Evolutionary conservation across 2,888 invertebrate genomes (phyloP), one percentile per base, ranked within the genome.

Genomic region (Criorhina ranunculi): DNA sequence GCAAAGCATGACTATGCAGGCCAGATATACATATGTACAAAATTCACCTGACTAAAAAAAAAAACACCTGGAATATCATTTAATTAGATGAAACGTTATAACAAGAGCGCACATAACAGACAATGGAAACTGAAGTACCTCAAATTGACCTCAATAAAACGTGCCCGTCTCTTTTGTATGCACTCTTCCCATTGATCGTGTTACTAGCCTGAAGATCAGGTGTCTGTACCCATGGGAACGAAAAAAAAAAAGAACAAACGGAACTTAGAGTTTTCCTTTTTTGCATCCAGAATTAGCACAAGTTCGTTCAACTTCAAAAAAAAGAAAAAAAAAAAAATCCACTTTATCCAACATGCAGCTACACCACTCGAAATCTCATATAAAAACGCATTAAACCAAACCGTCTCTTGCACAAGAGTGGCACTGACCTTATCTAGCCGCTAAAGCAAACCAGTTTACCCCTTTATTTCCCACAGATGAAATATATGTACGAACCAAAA

Each of bases 101-200:
- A 29, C 70, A 42, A 59, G 53, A 31, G 59, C 66, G 33, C 57
- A 64, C 64, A 40, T 46, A 44, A 17, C 37, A 67, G 53, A 82
- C 82, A 77, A 78, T 78, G 73, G 31, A 62, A 83, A 57, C 49
- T 31, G n/a, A 69, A 69, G 62, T 19, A 69, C 83, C 42, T 67
- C 83, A 11, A 69, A 64, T 78, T 83, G 83, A 83, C 83, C 83
- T 57, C 83, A 83, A 78, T 83, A 83, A 78, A 83, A 55, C 37
- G 42, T 24, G 24, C 24, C 24, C 40, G 17, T 69, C 42, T 51
- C 9, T 42, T 19, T 46, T 12, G 8, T 24, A 49, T 40, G 37
- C 12, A 37, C 12, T 60, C 24, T 42, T 49, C 69, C 62, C 55
- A 15, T 72, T 46, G 46, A 40, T 64, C 62, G 29, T 35, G 55